A percentile compares a stretch with the other conserved stretches of the same genome.
These are phyloP conservation scores for Onthophagus sagittarius DNA, from an alignment of 2,888 invertebrate species.

Conservation along the genomic window DNA sequence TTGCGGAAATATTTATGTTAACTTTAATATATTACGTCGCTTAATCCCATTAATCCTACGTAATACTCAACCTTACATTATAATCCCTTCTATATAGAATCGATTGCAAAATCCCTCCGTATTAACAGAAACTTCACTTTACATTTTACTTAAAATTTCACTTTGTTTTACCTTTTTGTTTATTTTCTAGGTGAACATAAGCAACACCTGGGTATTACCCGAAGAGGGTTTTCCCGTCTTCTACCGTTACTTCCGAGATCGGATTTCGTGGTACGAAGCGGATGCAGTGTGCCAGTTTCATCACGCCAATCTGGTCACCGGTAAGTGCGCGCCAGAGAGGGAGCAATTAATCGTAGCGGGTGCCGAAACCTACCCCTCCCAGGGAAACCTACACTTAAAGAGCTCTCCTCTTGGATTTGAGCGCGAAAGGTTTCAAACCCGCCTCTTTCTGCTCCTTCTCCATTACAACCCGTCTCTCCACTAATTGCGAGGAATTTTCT, in stretches of 20 bases:
- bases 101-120: too few relatives aligned
- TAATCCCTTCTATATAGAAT: too few relatives aligned
- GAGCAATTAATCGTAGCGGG: slow-evolving; percentile 13
- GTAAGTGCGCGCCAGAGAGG: slow-evolving; percentile 50
- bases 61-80: too few relatives aligned
- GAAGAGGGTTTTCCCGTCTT: slow-evolving; percentile 78
- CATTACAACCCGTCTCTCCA: neutral
- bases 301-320: slow-evolving; percentile 76
- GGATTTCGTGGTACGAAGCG: slow-evolving; percentile 81
- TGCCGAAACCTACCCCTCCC: slow-evolving; percentile 3
- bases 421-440: neutral
- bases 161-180: neutral
- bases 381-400: neutral
- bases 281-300: slow-evolving; percentile 81
- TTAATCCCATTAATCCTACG: too few relatives aligned
- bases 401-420: neutral
- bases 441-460: neutral
- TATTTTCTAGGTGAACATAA: slow-evolving; percentile 68
- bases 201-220: slow-evolving; percentile 77
- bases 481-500: neutral
- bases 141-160: neutral
- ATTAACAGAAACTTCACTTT: too few relatives aligned
- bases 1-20: too few relatives aligned
- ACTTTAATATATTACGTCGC: too few relatives aligned
- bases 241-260: slow-evolving; percentile 79